Percentiles rank a stretch among this genome's conserved stretches.
phyloP scores from a whole-genome alignment of 2,888 invertebrate genomes.

The Coleophora deauratella region DNA sequence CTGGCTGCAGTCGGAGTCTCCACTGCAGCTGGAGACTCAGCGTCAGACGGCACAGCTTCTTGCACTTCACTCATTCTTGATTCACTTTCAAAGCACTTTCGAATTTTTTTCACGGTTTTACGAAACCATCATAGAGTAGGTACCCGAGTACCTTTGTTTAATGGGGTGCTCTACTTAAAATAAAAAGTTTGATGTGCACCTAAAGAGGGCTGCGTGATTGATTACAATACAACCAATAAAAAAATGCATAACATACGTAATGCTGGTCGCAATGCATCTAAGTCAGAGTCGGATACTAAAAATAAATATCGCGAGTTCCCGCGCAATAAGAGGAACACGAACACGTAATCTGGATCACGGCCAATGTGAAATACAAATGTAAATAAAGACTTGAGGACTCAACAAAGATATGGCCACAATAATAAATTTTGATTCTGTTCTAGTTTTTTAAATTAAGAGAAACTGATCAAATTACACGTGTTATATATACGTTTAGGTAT shows the following conservation, averaged over 20 bases:
- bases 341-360: constrained; percentile 70
- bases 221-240: too few species aligned
- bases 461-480: too few species aligned
- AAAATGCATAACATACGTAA: not conserved
- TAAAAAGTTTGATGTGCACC: too few species aligned
- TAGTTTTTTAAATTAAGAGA: too few species aligned
- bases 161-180: constrained; percentile 23
- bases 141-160: constrained; percentile 1
- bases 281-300: constrained; percentile 49
- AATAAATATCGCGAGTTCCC: constrained; percentile 69
- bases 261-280: constrained; percentile 29
- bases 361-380: constrained; percentile 46
- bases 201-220: too few species aligned
- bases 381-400: constrained; percentile 32
- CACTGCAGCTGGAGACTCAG: constrained; percentile 30
- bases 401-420: too few species aligned
- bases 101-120: constrained; percentile 21
- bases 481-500: too few species aligned
- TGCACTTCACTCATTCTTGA: constrained; percentile 56
- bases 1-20: constrained; percentile 49
- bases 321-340: constrained; percentile 51
- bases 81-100: constrained; percentile 33
- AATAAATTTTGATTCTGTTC: too few species aligned
- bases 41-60: constrained; percentile 33
- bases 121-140: constrained; percentile 18